Evolutionary conservation across 2,797 vertebrate species (phyloP), one percentile per base, ranked within the genome.

Genomic region (Harpagifer antarcticus): DNA sequence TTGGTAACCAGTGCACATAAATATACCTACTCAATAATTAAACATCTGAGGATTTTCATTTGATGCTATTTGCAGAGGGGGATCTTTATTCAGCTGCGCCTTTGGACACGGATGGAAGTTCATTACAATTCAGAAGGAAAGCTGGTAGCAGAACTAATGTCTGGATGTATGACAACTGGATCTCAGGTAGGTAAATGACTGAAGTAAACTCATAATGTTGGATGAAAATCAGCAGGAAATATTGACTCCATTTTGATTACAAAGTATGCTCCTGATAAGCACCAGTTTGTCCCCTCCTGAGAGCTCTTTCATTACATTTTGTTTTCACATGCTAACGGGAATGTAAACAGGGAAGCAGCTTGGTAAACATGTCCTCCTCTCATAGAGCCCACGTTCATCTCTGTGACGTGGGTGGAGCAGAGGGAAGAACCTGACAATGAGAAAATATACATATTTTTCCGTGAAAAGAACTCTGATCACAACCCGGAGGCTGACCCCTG

Each of bases 391-490:
- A 95, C 93, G 0, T 96, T 95, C 42, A 90, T 96, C 62, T 92
- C 91, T 15, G 90, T 89, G 0, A 88, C 92, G 44, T 92, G 91
- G 91, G 91, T 95, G 20, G 79, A 84, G 57, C 87, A 44, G 27
- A 14, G 40, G 2, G 60, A 93, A 0, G 92, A 96, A 59, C 80
- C 88, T 0, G 79, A 89, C 1, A 90, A 95, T n/a, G 95, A 96
- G 37, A 95, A 96, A 74, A 95, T 96, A 4, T 96, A 95, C 20
- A 19, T 96, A 0, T 94, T 95, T 53, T 95, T 96, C 58, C 90
- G 93, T 3, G 95, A 96, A 60, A 95, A 93, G 83, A 95, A 96
- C 81, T 87, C 91, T 0, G 94, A 95, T 81, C 82, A 15, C 12
- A 93, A 77, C 78, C 94, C 89, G 10, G 95, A 95, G 3, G 94